Conservation (phyloP, 2,797 vertebrate genomes). For the Gila robusta region DNA sequence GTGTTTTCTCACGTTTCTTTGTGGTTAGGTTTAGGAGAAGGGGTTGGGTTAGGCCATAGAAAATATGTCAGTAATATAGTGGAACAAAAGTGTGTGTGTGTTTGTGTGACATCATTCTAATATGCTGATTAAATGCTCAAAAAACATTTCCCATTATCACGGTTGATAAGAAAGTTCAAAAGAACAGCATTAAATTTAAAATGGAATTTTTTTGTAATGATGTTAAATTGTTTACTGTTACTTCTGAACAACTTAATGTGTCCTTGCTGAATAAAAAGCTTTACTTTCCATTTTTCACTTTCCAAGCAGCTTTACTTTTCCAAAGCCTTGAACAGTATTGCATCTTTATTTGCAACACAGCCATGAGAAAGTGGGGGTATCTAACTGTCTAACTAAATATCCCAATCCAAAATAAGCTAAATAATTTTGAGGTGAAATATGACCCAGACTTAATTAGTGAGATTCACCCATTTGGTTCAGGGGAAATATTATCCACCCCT, state of each 20-base stretch:
- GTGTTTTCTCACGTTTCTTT: no score
- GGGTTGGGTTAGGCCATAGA: no score
- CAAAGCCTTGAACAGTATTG: neutral
- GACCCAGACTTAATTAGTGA: neutral
- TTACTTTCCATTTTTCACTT: neutral
- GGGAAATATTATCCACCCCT: neutral
- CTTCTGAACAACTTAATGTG: neutral
- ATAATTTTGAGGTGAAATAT: neutral
- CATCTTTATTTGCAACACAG: neutral
- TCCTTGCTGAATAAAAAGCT: neutral
- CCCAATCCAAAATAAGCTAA: neutral
- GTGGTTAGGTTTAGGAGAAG: no score
- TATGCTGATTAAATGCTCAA: no score
- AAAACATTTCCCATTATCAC: no score
- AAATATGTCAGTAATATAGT: no score
- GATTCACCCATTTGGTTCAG: neutral
- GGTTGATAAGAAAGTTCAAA: no score
- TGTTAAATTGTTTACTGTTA: neutral
- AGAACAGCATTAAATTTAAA: no score
- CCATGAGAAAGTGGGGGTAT: neutral
- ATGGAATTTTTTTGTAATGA: neutral
- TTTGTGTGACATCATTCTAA: no score
- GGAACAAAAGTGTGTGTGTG: no score
- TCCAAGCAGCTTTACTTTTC: no score
- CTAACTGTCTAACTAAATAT: neutral